Evolutionary conservation across 2,888 invertebrate species (phyloP), one percentile per base, ranked within the genome.

Genomic region (Cactoblastis cactorum): DNA sequence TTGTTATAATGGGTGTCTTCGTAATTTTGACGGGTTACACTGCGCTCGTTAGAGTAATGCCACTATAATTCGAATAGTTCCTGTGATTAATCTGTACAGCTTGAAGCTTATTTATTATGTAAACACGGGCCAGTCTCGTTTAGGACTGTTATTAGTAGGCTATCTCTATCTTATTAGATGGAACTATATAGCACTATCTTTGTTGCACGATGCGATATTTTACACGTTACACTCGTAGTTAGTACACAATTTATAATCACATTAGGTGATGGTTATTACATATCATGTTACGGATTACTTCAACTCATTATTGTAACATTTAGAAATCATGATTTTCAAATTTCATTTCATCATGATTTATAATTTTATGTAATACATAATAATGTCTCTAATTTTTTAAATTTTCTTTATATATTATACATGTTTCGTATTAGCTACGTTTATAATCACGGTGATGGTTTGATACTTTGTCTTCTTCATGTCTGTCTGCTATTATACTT

Each of bases 361-460:
- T 37, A 15, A 19, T n/a, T 39, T 11, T 28, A 37, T 48, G n/a
- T 46, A 28, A 28, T 28, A 28, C 34, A 34, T 17, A 8, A 14
- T 22, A 19, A n/a, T 47, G 35, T 22, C 32, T 49, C 22, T 48
- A 37, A 15, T 17, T 24, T 35, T n/a, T 48, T 24, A 24, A 28
- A 3, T 11, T 38, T n/a, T 38, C 22, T 24, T 38, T 38, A 38
- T 38, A 5, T 49, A 19, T 49, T 48, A 48, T 56, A 55, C 62
- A 62, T 62, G 55, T 66, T 65, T 67, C 63, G 65, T 73, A 56
- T 28, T 54, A 54, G 73, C 77, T 78, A 75, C 72, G 37, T 37
- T 6, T 17, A 32, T 43, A 28, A 43, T 83, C 81, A 82, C 75
- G 88, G 88, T 89, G 88, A 83, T 82, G 88, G 88, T 88, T 88